These are phyloP conservation scores for Tragelaphus strepsiceros DNA, from an alignment of 2,113 vertebrate genomes.

Conservation along the genomic window DNA sequence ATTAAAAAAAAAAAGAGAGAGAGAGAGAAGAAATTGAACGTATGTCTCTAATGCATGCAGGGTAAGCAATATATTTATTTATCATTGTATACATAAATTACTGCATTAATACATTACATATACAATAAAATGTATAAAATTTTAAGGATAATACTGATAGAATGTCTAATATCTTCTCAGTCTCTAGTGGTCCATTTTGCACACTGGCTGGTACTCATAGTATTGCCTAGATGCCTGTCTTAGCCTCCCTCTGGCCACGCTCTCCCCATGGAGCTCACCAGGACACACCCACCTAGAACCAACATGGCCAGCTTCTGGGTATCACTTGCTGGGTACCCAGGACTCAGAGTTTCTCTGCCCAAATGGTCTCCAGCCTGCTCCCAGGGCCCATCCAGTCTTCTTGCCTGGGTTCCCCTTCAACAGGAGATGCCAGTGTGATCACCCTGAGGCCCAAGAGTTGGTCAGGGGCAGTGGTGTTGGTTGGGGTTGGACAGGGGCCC, in stretches of 20 bases:
- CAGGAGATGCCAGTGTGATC: neutral
- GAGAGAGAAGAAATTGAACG: neutral
- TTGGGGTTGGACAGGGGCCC: neutral
- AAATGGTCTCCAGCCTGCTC: neutral
- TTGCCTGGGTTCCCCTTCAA: neutral
- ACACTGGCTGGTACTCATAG: neutral
- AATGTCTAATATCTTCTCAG: neutral
- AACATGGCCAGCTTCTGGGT: neutral
- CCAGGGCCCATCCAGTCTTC: neutral
- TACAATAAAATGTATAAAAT: neutral
- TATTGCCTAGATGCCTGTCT: neutral
- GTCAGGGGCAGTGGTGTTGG: too few relatives aligned
- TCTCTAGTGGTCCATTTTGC: neutral
- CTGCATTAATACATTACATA: neutral
- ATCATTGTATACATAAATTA: neutral
- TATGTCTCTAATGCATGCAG: neutral
- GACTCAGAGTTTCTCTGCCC: neutral
- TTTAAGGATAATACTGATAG: neutral
- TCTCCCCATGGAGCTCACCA: neutral
- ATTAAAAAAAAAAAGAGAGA: neutral
- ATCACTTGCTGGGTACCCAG: neutral
- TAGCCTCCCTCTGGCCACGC: neutral
- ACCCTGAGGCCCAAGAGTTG: neutral
- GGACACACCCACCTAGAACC: neutral
- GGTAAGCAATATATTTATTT: neutral